Conservation (phyloP, 2,888 invertebrate species). For the Anaspis maculata region DNA sequence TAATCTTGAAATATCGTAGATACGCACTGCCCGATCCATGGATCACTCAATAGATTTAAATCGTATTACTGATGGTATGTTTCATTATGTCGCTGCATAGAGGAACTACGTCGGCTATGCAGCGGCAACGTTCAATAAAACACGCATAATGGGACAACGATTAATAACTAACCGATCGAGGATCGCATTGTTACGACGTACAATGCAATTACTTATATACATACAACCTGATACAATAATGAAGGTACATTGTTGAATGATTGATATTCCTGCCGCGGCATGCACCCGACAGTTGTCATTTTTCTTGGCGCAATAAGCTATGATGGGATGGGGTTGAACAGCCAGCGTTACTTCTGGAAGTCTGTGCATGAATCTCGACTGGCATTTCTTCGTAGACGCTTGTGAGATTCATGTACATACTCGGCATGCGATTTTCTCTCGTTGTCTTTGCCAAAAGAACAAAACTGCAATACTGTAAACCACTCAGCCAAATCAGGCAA, state of each 20-base stretch:
- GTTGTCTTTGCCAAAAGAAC: no score
- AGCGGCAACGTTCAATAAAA: constrained; percentile 12
- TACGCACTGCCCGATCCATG: no score
- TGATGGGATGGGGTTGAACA: no score
- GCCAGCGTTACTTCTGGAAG: no score
- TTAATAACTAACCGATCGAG: constrained; percentile 13
- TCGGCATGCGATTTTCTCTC: no score
- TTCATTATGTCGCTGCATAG: constrained; percentile 10
- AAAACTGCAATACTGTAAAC: no score
- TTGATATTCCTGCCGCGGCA: constrained; percentile 12
- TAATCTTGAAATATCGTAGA: no score
- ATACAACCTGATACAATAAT: constrained; percentile 13
- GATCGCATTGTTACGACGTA: constrained; percentile 14
- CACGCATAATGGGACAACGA: constrained; percentile 14
- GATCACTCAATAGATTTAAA: constrained; percentile 8
- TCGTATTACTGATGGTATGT: constrained; percentile 8
- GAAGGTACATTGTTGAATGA: constrained; percentile 13
- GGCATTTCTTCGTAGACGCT: no score
- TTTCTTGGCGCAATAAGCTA: no score
- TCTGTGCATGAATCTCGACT: no score
- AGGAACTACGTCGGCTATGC: constrained; percentile 9
- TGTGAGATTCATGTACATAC: no score
- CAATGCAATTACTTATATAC: constrained; percentile 15
- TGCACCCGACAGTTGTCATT: constrained; percentile 9
- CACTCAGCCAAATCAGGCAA: no score